Evolutionary conservation across 2,888 invertebrate genomes (phyloP).

Genomic region (Phragmatobia fuliginosa): DNA sequence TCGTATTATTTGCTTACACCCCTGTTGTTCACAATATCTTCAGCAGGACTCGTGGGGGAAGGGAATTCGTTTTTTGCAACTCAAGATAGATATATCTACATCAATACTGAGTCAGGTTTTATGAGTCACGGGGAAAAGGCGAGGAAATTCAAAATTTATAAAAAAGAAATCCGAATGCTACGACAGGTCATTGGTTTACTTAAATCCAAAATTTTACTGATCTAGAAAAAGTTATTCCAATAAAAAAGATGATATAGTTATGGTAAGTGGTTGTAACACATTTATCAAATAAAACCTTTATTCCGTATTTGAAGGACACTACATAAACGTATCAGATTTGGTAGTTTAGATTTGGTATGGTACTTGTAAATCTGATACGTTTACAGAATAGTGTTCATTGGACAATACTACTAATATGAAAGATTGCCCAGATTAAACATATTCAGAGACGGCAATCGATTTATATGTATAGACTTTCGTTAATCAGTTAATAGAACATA

Average conservation of each 20-base stretch:
- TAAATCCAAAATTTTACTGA: too few species aligned
- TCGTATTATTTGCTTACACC: slow-evolving; percentile 2
- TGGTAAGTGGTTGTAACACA: neutral
- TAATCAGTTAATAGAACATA: too few species aligned
- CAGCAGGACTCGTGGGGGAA: neutral
- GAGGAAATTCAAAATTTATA: neutral
- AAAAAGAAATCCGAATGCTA: too few species aligned
- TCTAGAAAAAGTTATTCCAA: too few species aligned
- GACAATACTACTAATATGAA: neutral
- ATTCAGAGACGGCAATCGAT: too few species aligned
- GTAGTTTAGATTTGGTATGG: too few species aligned
- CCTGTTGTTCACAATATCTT: neutral
- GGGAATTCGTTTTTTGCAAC: neutral
- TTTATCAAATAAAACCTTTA: neutral
- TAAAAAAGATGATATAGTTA: too few species aligned
- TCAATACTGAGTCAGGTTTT: slow-evolving; percentile 9
- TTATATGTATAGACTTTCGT: too few species aligned
- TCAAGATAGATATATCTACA: neutral
- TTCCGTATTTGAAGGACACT: slow-evolving; percentile 8
- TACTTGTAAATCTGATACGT: too few species aligned
- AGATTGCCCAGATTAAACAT: too few species aligned
- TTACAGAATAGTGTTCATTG: slow-evolving; percentile 12
- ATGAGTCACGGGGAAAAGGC: slow-evolving; percentile 20
- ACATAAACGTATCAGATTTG: slow-evolving; percentile 17
- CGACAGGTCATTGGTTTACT: too few species aligned